Conservation (phyloP, 2,113 vertebrate genomes). For the Ageneiosus marmoratus region DNA sequence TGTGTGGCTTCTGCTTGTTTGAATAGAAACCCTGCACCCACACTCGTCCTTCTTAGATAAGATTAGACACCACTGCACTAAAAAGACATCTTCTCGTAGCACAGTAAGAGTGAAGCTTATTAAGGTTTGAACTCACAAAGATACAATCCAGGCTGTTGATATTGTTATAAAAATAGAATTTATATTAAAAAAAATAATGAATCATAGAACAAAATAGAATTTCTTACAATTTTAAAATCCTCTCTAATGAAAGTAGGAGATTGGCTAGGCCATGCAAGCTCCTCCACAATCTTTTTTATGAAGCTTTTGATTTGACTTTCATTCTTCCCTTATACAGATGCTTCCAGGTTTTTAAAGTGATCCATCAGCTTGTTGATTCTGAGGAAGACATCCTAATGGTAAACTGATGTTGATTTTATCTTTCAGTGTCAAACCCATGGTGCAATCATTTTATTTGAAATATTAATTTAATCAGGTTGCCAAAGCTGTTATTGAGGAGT, state of each 20-base stretch:
- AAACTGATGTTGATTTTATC: conserved; percentile 28
- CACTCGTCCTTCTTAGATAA: too few relatives aligned
- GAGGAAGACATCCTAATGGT: conserved; percentile 93
- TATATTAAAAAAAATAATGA: background rate
- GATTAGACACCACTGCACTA: too few relatives aligned
- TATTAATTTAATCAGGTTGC: conserved; percentile 77
- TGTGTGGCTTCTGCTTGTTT: too few relatives aligned
- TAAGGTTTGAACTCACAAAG: background rate
- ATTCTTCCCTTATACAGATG: conserved; percentile 72
- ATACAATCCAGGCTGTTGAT: background rate
- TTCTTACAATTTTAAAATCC: too few relatives aligned
- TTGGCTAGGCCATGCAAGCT: too few relatives aligned
- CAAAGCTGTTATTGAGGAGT: conserved; percentile 92
- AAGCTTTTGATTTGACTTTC: background rate
- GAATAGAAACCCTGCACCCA: too few relatives aligned
- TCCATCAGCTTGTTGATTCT: conserved; percentile 89
- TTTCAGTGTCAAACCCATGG: background rate
- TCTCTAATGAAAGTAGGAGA: too few relatives aligned
- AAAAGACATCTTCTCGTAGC: background rate
- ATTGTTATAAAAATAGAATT: background rate
- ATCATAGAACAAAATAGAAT: background rate
- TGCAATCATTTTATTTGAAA: background rate
- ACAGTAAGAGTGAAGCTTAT: too few relatives aligned
- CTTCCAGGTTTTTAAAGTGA: conserved; percentile 90
- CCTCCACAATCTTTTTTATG: too few relatives aligned